Evolutionary conservation across 1,140 invertebrate genomes (phyloP).

Genomic region (Schlechtendalia chinensis): DNA sequence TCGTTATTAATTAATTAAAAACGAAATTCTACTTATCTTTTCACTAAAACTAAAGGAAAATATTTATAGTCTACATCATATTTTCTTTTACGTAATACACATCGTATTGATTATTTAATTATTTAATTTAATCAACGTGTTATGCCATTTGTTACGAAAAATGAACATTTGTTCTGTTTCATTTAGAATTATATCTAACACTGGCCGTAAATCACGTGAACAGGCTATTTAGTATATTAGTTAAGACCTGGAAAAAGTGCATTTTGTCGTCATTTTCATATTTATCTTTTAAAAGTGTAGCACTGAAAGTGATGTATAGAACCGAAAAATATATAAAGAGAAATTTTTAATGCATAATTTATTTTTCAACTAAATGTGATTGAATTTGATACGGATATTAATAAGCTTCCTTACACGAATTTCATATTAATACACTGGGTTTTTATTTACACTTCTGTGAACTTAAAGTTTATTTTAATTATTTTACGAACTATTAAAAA

Average conservation of each 20-base stretch:
- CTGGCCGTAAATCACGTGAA: background rate
- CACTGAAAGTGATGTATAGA: background rate
- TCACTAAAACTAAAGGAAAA: too few species aligned
- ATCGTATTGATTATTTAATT: background rate
- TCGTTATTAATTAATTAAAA: too few species aligned
- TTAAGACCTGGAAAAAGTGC: background rate
- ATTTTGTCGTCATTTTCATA: slow-evolving; percentile 12
- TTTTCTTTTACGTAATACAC: background rate
- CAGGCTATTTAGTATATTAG: background rate
- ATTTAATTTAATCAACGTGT: background rate
- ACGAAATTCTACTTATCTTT: too few species aligned
- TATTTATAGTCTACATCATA: too few species aligned
- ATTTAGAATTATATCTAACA: background rate
- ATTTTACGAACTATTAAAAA: too few species aligned
- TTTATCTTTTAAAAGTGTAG: background rate
- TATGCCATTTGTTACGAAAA: background rate
- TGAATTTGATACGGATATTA: too few species aligned
- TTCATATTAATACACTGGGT: too few species aligned
- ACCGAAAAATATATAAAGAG: slow-evolving; percentile 2
- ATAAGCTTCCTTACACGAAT: too few species aligned
- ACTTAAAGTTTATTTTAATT: too few species aligned
- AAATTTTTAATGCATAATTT: slow-evolving; percentile 6
- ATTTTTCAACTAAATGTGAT: background rate
- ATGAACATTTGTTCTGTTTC: background rate
- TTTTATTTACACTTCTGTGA: too few species aligned